Conservation (phyloP, 1,140 invertebrate genomes). For the Tribolium madens region DNA sequence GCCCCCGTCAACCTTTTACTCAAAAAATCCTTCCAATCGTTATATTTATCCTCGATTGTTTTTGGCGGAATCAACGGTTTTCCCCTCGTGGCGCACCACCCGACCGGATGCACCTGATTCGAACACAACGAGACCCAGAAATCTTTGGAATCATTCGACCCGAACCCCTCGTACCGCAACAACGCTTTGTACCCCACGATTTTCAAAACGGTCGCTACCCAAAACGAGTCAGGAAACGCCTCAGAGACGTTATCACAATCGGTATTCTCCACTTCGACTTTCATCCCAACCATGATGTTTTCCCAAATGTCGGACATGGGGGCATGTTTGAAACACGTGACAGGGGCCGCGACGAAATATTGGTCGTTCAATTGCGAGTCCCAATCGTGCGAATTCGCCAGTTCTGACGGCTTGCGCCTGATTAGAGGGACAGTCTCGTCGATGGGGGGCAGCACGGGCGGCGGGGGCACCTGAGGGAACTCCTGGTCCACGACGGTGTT, state of each 20-base stretch:
- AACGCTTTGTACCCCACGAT: conserved; percentile 94
- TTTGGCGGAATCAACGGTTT: conserved; percentile 94
- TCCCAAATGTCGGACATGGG: conserved; percentile 94
- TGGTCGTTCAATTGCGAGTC: conserved; percentile 79
- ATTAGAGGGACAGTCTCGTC: conserved; percentile 68
- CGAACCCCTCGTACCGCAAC: conserved; percentile 94
- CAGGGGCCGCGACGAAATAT: conserved; percentile 87
- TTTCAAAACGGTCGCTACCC: conserved; percentile 93
- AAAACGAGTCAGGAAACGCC: conserved; percentile 87
- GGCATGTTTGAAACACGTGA: conserved; percentile 91
- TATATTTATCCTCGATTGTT: conserved; percentile 90
- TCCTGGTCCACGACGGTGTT: conserved; percentile 67
- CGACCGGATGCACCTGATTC: conserved; percentile 93
- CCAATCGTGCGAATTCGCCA: conserved; percentile 86
- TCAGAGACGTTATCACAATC: conserved; percentile 86
- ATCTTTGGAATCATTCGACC: conserved; percentile 86
- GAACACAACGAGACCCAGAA: conserved; percentile 97
- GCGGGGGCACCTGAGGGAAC: conserved; percentile 66
- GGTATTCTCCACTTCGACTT: conserved; percentile 94
- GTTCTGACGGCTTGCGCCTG: conserved; percentile 70
- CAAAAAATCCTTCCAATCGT: conserved; percentile 96
- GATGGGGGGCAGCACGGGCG: conserved; percentile 57
- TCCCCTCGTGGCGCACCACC: conserved; percentile 95
- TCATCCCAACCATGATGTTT: conserved; percentile 93
- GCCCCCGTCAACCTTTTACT: conserved; percentile 91